Conservation (phyloP, 2,113 vertebrate species). For the Labeo catla region DNA sequence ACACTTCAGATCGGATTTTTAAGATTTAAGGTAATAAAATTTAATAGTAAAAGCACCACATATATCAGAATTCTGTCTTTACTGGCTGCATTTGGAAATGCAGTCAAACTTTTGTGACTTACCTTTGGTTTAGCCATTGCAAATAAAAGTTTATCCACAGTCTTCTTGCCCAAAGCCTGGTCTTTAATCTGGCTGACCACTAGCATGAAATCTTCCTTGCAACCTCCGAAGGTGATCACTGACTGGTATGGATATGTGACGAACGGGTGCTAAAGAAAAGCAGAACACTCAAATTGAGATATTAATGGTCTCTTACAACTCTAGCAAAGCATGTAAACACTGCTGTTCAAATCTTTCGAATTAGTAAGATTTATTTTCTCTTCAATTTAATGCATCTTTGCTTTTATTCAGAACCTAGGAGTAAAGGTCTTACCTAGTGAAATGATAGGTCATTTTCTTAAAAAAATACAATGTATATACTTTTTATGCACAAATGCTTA, state of each 20-base stretch:
- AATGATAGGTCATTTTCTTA: too few species aligned
- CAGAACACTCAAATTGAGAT: constrained; percentile 36
- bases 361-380: too few species aligned
- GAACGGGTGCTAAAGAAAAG: constrained; percentile 78
- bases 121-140: constrained; percentile 86
- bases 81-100: background rate
- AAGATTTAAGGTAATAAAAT: constrained; percentile 14
- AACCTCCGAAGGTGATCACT: constrained; percentile 88
- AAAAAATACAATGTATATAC: too few species aligned
- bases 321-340: background rate
- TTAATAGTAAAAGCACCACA: background rate
- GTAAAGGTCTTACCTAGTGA: too few species aligned
- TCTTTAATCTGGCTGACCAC: constrained; percentile 84
- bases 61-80: background rate
- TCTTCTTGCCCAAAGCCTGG: constrained; percentile 76
- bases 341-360: too few species aligned
- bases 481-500: too few species aligned
- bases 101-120: constrained; percentile 28
- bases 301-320: too few species aligned
- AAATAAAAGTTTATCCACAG: constrained; percentile 85
- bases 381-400: too few species aligned
- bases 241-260: constrained; percentile 80
- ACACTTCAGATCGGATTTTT: background rate
- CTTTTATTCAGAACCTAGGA: too few species aligned
- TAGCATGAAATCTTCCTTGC: constrained; percentile 87